Percentiles rank a stretch among this genome's conserved stretches.
These are phyloP conservation scores for Tupiocoris notatus DNA, from an alignment of 2,888 invertebrate species.

Conservation along the genomic window DNA sequence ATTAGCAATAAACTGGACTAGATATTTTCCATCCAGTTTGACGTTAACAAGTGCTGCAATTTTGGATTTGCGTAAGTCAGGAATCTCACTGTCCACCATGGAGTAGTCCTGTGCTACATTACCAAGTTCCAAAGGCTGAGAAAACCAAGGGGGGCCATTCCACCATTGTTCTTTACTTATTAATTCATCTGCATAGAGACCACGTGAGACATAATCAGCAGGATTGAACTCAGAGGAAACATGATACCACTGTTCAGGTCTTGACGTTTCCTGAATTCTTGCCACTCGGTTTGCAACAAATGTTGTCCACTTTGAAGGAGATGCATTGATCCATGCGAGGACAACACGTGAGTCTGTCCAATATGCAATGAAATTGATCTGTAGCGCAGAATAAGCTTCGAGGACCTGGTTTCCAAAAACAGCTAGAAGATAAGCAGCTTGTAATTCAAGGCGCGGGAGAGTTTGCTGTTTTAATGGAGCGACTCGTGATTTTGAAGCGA, in stretches of 20 bases:
- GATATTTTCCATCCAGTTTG: no score
- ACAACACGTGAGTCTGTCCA: slow-evolving; percentile 10
- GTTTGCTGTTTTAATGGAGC: no score
- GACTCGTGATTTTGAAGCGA: no score
- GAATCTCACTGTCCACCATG: background rate
- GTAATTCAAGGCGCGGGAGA: no score
- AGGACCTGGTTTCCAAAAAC: no score
- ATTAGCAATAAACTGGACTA: background rate
- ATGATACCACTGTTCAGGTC: slow-evolving; percentile 5
- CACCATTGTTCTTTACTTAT: background rate
- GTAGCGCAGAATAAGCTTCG: no score
- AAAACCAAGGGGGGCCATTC: background rate
- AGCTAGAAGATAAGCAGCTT: no score
- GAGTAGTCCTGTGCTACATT: background rate
- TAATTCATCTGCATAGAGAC: background rate
- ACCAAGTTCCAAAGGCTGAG: no score
- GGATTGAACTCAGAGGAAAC: background rate
- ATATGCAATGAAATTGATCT: no score
- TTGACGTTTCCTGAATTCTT: background rate
- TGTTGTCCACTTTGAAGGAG: slow-evolving; percentile 2
- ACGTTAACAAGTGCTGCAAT: background rate
- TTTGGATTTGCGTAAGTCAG: background rate
- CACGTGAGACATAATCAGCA: background rate
- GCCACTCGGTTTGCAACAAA: slow-evolving; percentile 6
- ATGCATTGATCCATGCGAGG: background rate